Base-by-base conservation (phyloP, 2,113 vertebrate species). In the Platichthys stellatus region DNA sequence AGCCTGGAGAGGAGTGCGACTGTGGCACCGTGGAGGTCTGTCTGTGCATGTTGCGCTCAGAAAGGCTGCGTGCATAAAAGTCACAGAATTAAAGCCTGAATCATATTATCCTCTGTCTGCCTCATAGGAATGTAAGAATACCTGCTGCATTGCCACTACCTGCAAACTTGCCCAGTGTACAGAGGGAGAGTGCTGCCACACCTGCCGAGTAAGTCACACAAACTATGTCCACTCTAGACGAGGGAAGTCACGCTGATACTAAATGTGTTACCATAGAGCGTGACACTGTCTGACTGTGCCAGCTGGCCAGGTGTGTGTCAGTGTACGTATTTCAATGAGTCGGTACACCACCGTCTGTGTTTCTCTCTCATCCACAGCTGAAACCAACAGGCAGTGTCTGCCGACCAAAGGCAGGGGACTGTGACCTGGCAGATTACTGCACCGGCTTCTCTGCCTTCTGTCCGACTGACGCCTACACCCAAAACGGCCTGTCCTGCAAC, bases 1-100 rank as follows among this genome's bases (percentile, higher is more conserved):
- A 99, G 79, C 90, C 82, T 0, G 97, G 97, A 21, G 97, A 99
- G 74, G 94, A 98, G 65, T 99, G 97, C 0, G 97, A 99, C 90
- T 99, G 97, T 0, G 97, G 97, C 40, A 88, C 81, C 0, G 89
- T 86, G 0, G 67, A 96, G 97, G 97, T 98, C 60, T 54, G 80
- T 68, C 28, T 59, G 78, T 71, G 38, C 38, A 69, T 21, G 35
- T 18, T 2, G 0, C 2, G 0, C 17, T 72, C 2, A 18, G 31
- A 38, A 11, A 23, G 2, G 2, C 18, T 62, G 12, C 28, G 69
- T 11, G 45, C 11, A 62, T 26, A 7, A 61, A 35, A 57, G 23
- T 56, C 58, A 40, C 15, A 45, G 23, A 60, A 66, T 6, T 4
- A 57, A 49, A 72, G 12, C 31, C 8, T 28, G 11, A 49, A 23